Evolutionary conservation across 1,140 invertebrate genomes (phyloP), one percentile per base, ranked within the genome.

Genomic region (Copidosoma floridanum): DNA sequence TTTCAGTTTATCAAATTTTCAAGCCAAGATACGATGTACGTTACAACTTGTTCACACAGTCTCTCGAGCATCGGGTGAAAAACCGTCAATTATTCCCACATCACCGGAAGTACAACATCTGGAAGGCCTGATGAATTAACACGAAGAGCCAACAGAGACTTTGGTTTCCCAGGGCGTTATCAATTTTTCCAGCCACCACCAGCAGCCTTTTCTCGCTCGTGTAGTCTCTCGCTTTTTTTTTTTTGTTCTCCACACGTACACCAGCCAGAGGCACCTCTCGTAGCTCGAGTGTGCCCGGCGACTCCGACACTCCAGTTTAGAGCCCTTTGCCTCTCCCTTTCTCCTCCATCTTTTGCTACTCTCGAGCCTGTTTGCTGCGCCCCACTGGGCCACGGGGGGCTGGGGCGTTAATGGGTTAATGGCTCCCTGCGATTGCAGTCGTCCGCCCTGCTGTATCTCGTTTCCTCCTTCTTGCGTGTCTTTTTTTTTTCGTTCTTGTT

Each of bases 321-420:
- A 35, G 20, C 23, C 26, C 41, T 10, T 5, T 21, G 20, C 11
- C 32, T 35, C 38, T 23, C 27, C 10, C 12, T 27, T n/a, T 12
- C 32, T 43, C 24, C 14, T 48, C n/a, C n/a, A n/a, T 23, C 27
- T 10, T 11, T 27, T n/a, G 18, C 32, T 43, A n/a, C 14, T 48
- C 26, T n/a, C 27, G 46, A 24, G 18, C 23, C 56, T 29, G n/a
- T n/a, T n/a, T 57, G 29, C 38, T 41, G 40, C 57, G 23, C 32
- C 41, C 43, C 58, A 48, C 51, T 55, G 23, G 44, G 58, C 58
- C n/a, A n/a, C n/a, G n/a, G n/a, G n/a, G n/a, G n/a, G n/a, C n/a
- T n/a, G n/a, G n/a, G n/a, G n/a, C n/a, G n/a, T n/a, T 55, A 61
- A 61, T 43, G 44, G 58, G 58, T 55, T 61, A 55, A 55, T 54